Conservation (phyloP, 2,113 vertebrate genomes). For the Bungarus multicinctus region DNA sequence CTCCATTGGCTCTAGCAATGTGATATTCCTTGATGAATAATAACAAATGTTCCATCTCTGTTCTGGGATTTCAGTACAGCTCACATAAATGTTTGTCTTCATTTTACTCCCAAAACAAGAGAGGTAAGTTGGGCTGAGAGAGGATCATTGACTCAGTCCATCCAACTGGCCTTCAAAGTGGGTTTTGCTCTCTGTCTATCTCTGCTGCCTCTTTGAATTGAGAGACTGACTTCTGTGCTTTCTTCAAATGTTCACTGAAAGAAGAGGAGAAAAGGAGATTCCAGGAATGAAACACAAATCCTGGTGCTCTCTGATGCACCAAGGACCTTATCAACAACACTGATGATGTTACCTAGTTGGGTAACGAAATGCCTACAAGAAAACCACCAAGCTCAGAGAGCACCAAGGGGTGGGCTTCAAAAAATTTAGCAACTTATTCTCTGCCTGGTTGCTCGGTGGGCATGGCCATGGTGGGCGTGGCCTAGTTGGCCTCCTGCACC, state of each 20-base stretch:
- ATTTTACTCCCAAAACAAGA: background rate
- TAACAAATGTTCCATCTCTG: background rate
- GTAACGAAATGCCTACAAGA: background rate
- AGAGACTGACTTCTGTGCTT: background rate
- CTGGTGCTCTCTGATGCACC: background rate
- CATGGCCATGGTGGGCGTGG: too few species aligned
- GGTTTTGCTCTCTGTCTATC: too few species aligned
- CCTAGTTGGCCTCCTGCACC: too few species aligned
- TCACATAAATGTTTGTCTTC: background rate
- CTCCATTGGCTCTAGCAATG: background rate
- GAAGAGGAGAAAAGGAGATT: background rate
- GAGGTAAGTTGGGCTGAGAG: too few species aligned
- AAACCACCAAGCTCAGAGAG: background rate
- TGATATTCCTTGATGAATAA: background rate
- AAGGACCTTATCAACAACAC: background rate
- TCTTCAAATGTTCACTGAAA: background rate
- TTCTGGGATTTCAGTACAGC: background rate
- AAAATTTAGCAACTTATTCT: too few species aligned
- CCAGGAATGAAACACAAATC: background rate
- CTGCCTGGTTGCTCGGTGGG: too few species aligned
- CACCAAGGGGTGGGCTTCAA: too few species aligned
- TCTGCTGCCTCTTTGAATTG: background rate
- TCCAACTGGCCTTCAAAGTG: background rate
- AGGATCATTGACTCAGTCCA: background rate
- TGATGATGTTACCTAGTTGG: background rate